These are phyloP conservation scores for Selene dorsalis DNA, from an alignment of 2,797 vertebrate species.

Conservation along the genomic window DNA sequence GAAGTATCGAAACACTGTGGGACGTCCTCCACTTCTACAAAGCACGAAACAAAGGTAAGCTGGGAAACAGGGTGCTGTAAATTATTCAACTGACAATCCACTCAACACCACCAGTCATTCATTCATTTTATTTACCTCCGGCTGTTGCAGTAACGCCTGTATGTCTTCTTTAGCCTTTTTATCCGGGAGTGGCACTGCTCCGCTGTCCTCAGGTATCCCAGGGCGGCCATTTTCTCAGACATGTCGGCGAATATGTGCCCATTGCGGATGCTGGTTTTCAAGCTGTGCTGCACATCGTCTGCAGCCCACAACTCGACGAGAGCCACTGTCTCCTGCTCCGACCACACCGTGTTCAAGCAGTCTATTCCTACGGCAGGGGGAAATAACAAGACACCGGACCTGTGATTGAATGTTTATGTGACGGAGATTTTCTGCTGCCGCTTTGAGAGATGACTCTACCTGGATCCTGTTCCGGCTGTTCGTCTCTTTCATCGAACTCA, in stretches of 20 bases:
- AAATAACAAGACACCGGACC: not conserved
- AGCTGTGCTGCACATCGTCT: conserved; percentile 75
- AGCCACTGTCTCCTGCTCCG: conserved; percentile 73
- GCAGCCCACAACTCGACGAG: conserved; percentile 78
- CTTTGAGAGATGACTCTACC: conserved; percentile 43
- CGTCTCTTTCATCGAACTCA: conserved; percentile 75
- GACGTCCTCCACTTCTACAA: conserved; percentile 71
- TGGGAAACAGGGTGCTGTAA: not conserved
- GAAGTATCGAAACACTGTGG: conserved; percentile 73
- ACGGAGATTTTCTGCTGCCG: not conserved
- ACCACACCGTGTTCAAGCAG: conserved; percentile 61
- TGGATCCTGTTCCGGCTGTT: conserved; percentile 67
- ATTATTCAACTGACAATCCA: not conserved
- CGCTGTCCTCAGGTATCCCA: conserved; percentile 67
- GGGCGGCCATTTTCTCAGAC: conserved; percentile 60
- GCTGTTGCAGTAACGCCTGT: conserved; percentile 75
- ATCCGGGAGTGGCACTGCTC: conserved; percentile 82
- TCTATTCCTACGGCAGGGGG: conserved; percentile 30
- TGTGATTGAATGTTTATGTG: not conserved
- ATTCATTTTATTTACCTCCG: conserved; percentile 56
- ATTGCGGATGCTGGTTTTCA: conserved; percentile 74
- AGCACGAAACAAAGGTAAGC: not conserved
- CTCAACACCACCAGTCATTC: accelerated
- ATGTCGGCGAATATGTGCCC: conserved; percentile 76
- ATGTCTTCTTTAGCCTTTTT: conserved; percentile 79